Conservation (phyloP, 2,888 invertebrate species). For the Nudaria mundana region DNA sequence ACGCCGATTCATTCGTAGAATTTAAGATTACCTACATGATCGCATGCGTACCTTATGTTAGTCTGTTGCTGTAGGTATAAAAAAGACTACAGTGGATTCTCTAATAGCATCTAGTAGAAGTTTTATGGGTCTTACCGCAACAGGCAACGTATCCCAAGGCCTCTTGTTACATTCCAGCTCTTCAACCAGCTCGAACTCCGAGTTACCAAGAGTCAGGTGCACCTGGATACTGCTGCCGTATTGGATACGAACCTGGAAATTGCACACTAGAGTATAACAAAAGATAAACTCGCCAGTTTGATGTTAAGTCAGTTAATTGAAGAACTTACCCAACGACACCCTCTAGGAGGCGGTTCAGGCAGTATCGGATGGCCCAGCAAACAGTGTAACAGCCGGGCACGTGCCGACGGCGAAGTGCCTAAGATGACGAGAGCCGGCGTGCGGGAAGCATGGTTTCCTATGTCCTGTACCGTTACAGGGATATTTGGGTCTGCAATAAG, state of each 20-base stretch:
- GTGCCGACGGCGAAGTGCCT: slow-evolving; percentile 86
- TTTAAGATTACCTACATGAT: too few relatives aligned
- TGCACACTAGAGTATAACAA: too few relatives aligned
- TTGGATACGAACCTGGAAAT: slow-evolving; percentile 77
- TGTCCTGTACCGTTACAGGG: slow-evolving; percentile 50
- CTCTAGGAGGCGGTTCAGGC: slow-evolving; percentile 79
- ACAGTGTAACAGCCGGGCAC: slow-evolving; percentile 87
- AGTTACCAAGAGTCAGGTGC: slow-evolving; percentile 82
- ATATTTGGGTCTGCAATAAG: slow-evolving; percentile 54
- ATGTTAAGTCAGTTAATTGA: too few relatives aligned
- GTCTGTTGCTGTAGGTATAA: too few relatives aligned
- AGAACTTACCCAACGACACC: slow-evolving; percentile 84
- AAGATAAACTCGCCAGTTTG: too few relatives aligned
- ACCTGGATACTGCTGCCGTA: slow-evolving; percentile 81
- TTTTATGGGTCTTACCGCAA: slow-evolving; percentile 77
- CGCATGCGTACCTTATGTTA: too few relatives aligned
- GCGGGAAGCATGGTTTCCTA: slow-evolving; percentile 54
- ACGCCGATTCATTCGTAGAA: too few relatives aligned
- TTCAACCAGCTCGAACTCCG: slow-evolving; percentile 88
- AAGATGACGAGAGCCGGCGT: slow-evolving; percentile 87
- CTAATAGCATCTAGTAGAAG: too few relatives aligned
- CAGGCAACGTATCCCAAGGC: slow-evolving; percentile 85
- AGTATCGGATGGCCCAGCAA: slow-evolving; percentile 85
- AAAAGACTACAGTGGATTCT: too few relatives aligned
- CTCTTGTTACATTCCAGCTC: slow-evolving; percentile 84